A percentile compares a stretch with the other conserved stretches of the same genome.
Conservation (phyloP, 2,797 vertebrate species). For the Leuciscus waleckii region DNA sequence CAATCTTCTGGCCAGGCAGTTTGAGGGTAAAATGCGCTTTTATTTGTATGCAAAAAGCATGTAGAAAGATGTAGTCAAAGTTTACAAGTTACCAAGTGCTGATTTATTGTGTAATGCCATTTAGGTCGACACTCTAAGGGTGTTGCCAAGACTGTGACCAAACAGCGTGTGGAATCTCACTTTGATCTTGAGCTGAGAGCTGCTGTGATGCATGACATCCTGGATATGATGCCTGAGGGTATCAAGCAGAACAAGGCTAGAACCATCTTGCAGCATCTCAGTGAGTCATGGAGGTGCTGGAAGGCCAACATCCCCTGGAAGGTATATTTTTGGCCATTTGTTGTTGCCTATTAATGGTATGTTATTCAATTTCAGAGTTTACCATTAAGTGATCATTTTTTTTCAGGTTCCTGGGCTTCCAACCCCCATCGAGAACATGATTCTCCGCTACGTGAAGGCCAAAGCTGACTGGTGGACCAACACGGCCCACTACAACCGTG, state of each 20-base stretch:
- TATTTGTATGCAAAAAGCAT: background rate
- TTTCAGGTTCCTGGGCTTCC: slow-evolving; percentile 94
- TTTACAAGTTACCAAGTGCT: background rate
- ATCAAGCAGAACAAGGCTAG: slow-evolving; percentile 99
- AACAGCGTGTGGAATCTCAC: slow-evolving; percentile 98
- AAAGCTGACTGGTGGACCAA: slow-evolving; percentile 99
- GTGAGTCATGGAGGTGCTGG: slow-evolving; percentile 99
- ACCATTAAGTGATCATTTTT: background rate
- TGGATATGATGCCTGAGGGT: slow-evolving; percentile 99
- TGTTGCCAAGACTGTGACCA: slow-evolving; percentile 98
- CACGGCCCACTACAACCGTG: slow-evolving; percentile 98
- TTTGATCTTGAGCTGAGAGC: slow-evolving; percentile 98
- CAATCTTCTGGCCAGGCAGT: slow-evolving; percentile 97
- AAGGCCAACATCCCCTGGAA: slow-evolving; percentile 99
- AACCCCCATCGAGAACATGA: slow-evolving; percentile 99
- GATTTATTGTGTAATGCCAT: background rate
- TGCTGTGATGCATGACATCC: slow-evolving; percentile 98
- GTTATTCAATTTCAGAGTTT: background rate
- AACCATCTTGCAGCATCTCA: slow-evolving; percentile 98
- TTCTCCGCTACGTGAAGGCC: slow-evolving; percentile 97
- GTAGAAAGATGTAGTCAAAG: background rate
- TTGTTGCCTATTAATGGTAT: background rate
- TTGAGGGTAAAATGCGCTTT: slow-evolving; percentile 86
- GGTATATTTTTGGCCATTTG: slow-evolving; percentile 68
- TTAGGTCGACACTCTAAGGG: slow-evolving; percentile 98